Evolutionary conservation across 2,113 vertebrate species (phyloP).

Genomic region (Tetraodon nigroviridis): DNA sequence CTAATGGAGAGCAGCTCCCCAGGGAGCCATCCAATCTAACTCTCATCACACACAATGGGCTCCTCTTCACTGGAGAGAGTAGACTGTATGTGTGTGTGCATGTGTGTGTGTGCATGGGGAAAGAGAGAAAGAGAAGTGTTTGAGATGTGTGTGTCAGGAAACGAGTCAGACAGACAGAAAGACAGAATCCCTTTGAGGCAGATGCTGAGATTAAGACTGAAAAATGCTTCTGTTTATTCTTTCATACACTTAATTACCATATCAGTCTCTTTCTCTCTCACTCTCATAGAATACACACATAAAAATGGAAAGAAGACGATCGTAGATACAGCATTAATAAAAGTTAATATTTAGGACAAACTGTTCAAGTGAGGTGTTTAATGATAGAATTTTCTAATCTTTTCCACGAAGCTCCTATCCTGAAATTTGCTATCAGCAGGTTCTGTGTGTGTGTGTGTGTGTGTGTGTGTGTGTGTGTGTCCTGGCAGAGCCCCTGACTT

Average conservation of each 20-base stretch:
- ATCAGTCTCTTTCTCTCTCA: conserved; percentile 31
- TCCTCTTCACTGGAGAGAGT: conserved; percentile 71
- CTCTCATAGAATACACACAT: conserved; percentile 14
- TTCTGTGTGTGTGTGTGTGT: no score
- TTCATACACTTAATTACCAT: conserved; percentile 71
- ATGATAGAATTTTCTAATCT: no score
- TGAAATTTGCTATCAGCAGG: no score
- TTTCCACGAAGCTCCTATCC: no score
- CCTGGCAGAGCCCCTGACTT: no score
- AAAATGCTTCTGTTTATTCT: conserved; percentile 76
- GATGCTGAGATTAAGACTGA: conserved; percentile 74
- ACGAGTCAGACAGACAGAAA: conserved; percentile 25
- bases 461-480: no score
- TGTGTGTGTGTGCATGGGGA: conserved; percentile 18
- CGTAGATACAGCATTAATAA: no score
- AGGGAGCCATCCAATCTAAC: conserved; percentile 79
- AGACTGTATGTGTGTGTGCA: conserved; percentile 29
- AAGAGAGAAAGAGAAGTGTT: neutral
- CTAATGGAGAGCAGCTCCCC: conserved; percentile 80
- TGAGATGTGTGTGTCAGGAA: conserved; percentile 15
- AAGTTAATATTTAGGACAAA: no score
- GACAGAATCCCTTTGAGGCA: conserved; percentile 68
- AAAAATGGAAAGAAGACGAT: neutral
- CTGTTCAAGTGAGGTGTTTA: no score
- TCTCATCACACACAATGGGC: conserved; percentile 80